Evolutionary conservation across 2,113 vertebrate species (phyloP).

Genomic region (Myotis yumanensis): DNA sequence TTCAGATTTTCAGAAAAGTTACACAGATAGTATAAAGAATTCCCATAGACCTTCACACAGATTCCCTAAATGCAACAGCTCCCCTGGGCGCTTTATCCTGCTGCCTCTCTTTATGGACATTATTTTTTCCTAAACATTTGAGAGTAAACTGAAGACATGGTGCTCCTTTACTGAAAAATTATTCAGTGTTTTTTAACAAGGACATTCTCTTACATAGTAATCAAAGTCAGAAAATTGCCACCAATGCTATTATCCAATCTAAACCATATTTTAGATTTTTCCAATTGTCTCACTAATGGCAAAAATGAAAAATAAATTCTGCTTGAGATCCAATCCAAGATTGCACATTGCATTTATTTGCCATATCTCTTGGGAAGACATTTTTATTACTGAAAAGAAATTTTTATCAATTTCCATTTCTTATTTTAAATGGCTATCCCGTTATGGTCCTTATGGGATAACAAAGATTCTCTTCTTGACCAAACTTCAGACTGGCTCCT

Average conservation of each 20-base stretch:
- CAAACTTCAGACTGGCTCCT: background rate
- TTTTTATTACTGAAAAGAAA: conserved; percentile 32
- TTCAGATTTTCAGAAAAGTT: conserved; percentile 38
- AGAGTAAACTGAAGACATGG: background rate
- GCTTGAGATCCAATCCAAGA: background rate
- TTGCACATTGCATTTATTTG: background rate
- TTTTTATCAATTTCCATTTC: background rate
- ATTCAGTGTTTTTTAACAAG: conserved; percentile 3
- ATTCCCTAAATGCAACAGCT: background rate
- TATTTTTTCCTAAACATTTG: background rate
- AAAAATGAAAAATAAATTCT: conserved; percentile 38
- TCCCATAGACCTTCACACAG: background rate
- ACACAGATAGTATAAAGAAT: background rate
- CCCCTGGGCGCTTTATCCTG: background rate
- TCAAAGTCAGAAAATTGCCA: conserved; percentile 28
- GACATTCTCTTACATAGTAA: background rate
- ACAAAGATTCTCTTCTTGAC: background rate
- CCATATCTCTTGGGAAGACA: background rate
- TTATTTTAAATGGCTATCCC: background rate
- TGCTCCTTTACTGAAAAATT: background rate
- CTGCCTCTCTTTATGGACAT: background rate
- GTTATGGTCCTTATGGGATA: background rate
- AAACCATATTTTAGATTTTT: background rate
- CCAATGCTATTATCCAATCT: background rate
- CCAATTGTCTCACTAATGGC: background rate